These are phyloP conservation scores for Enteromius treurensis DNA, from an alignment of 2,797 vertebrate species.

Conservation along the genomic window DNA sequence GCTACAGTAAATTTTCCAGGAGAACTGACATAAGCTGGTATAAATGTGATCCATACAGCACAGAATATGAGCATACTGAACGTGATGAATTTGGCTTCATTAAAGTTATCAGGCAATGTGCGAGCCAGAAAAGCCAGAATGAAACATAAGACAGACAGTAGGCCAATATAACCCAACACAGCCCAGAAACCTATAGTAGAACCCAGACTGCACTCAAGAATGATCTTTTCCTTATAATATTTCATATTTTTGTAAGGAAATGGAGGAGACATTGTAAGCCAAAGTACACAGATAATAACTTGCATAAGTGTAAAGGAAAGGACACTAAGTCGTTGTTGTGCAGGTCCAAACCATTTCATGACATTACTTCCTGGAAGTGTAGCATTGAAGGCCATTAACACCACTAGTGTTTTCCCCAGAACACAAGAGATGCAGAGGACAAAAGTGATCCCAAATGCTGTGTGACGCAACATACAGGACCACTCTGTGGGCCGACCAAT, in stretches of 20 bases:
- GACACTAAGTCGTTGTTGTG: constrained; percentile 75
- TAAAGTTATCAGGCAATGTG: constrained; percentile 63
- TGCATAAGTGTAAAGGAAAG: constrained; percentile 71
- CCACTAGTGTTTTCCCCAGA: constrained; percentile 77
- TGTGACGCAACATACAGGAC: constrained; percentile 81
- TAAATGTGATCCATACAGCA: constrained; percentile 65
- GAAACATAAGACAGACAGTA: constrained; percentile 72
- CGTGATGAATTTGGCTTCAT: constrained; percentile 66
- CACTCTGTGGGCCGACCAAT: constrained; percentile 75
- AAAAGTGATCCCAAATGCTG: constrained; percentile 77
- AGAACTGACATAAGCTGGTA: constrained; percentile 64
- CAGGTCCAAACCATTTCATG: constrained; percentile 78
- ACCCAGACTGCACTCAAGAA: constrained; percentile 72
- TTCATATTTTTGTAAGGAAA: constrained; percentile 70
- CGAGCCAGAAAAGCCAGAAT: constrained; percentile 62
- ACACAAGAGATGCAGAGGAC: constrained; percentile 78
- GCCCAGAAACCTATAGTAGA: constrained; percentile 72
- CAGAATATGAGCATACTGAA: constrained; percentile 67
- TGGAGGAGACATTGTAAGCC: constrained; percentile 72
- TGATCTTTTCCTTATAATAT: constrained; percentile 69
- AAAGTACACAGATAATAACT: constrained; percentile 73
- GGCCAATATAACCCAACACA: constrained; percentile 74
- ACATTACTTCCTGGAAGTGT: constrained; percentile 74
- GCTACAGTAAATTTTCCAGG: constrained; percentile 64
- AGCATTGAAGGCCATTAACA: constrained; percentile 77